Conservation (phyloP, 2,797 vertebrate species). For the Cuculus canorus region DNA sequence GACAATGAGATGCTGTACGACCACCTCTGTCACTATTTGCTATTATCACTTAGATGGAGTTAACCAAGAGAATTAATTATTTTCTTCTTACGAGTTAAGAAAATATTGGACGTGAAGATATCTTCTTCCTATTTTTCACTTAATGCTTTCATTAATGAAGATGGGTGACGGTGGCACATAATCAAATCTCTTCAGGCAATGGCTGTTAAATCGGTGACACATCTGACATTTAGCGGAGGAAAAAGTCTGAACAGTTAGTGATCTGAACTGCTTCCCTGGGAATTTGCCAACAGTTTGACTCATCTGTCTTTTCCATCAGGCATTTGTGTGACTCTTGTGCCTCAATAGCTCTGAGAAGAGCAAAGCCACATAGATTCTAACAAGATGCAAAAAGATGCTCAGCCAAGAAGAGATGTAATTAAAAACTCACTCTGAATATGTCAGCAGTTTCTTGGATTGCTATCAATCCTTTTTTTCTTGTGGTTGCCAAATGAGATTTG, state of each 20-base stretch:
- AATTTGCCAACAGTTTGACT: conserved; percentile 39
- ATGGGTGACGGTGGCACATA: background rate
- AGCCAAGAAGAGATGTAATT: conserved; percentile 3
- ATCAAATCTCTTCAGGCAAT: background rate
- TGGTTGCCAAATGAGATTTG: conserved; percentile 77
- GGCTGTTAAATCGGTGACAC: background rate
- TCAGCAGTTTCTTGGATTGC: conserved; percentile 77
- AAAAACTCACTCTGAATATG: conserved; percentile 70
- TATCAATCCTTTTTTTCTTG: conserved; percentile 78
- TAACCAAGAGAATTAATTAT: background rate
- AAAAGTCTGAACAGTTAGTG: conserved; percentile 11
- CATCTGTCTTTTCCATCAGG: conserved; percentile 42
- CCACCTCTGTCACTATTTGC: background rate
- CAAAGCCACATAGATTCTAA: background rate
- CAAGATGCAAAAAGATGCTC: background rate
- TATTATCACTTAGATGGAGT: background rate
- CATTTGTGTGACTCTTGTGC: conserved; percentile 23
- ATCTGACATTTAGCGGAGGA: conserved; percentile 28
- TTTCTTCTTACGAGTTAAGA: background rate
- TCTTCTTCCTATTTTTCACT: background rate
- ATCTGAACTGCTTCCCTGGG: conserved; percentile 39
- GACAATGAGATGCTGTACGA: background rate
- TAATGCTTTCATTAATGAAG: background rate
- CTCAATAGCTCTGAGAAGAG: conserved; percentile 1
- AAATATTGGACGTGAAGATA: background rate